Conservation (phyloP, 2,797 vertebrate genomes). For the Hemibagrus guttatus region DNA sequence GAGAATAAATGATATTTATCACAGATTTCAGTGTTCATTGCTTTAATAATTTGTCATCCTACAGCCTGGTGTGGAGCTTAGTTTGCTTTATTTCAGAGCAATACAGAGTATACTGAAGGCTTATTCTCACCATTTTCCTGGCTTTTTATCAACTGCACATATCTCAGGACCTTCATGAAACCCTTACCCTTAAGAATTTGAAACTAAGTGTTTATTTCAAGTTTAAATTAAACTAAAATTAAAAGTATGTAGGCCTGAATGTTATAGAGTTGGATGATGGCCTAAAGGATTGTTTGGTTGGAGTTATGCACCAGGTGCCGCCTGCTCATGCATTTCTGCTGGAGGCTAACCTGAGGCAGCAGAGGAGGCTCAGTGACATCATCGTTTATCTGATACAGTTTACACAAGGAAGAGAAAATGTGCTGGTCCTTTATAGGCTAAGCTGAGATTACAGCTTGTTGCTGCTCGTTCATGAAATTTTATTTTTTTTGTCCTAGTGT, state of each 20-base stretch:
- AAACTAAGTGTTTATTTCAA: neutral
- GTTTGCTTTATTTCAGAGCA: neutral
- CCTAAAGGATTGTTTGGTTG: neutral
- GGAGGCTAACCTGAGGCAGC: constrained; percentile 43
- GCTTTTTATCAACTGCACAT: neutral
- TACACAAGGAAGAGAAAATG: constrained; percentile 33
- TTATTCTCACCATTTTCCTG: neutral
- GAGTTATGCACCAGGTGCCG: neutral
- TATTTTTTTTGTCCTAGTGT: too few relatives aligned
- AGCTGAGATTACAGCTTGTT: constrained; percentile 55
- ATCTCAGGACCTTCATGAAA: neutral
- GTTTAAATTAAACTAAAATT: neutral
- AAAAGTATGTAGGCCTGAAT: neutral
- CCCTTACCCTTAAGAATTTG: neutral
- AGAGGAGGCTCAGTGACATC: constrained; percentile 15
- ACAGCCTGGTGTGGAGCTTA: neutral
- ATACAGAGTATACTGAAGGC: neutral
- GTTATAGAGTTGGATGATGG: neutral
- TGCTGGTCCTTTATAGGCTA: constrained; percentile 56
- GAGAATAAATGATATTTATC: constrained; percentile 24
- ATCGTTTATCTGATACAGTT: constrained; percentile 39
- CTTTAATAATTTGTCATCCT: neutral
- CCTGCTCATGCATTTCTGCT: neutral
- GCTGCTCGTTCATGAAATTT: constrained; percentile 51
- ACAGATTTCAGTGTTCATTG: neutral